Conservation (phyloP, 2,888 invertebrate species). For the Cephonodes hylas region DNA sequence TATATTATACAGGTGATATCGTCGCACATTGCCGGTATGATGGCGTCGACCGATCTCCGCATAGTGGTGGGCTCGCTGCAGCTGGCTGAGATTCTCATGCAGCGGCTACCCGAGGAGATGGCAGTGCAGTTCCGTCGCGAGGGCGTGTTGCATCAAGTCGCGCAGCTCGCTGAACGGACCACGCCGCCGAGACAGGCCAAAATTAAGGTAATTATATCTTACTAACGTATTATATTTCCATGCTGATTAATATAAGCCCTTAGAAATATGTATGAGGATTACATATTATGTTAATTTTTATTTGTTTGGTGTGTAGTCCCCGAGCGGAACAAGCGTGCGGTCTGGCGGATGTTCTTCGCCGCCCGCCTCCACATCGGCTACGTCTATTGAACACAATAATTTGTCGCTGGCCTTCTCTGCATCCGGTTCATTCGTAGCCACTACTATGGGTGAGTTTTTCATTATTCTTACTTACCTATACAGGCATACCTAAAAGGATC, state of each 20-base stretch:
- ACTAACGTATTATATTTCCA: no score
- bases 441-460: slow-evolving; percentile 60
- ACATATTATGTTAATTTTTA: background rate
- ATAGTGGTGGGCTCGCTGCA: slow-evolving; percentile 98
- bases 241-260: no score
- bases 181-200: slow-evolving; percentile 73
- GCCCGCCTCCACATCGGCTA: slow-evolving; percentile 72
- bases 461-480: no score
- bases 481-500: no score
- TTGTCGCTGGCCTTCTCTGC: slow-evolving; percentile 71
- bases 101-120: slow-evolving; percentile 97
- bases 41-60: slow-evolving; percentile 97
- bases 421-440: slow-evolving; percentile 68
- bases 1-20: slow-evolving; percentile 84
- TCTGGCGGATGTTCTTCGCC: slow-evolving; percentile 68
- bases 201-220: slow-evolving; percentile 69
- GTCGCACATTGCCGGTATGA: slow-evolving; percentile 98
- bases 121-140: slow-evolving; percentile 97
- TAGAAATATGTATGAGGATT: no score
- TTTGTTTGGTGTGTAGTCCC: slow-evolving; percentile 48
- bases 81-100: slow-evolving; percentile 98
- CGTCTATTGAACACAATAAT: slow-evolving; percentile 76
- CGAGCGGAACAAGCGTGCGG: slow-evolving; percentile 67
- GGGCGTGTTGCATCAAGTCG: slow-evolving; percentile 96
- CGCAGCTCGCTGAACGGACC: slow-evolving; percentile 55